Percentiles rank a stretch among this genome's conserved stretches.
Evolutionary conservation across 2,888 invertebrate genomes (phyloP).

Genomic region (Hydrotaea cyrtoneurina): DNA sequence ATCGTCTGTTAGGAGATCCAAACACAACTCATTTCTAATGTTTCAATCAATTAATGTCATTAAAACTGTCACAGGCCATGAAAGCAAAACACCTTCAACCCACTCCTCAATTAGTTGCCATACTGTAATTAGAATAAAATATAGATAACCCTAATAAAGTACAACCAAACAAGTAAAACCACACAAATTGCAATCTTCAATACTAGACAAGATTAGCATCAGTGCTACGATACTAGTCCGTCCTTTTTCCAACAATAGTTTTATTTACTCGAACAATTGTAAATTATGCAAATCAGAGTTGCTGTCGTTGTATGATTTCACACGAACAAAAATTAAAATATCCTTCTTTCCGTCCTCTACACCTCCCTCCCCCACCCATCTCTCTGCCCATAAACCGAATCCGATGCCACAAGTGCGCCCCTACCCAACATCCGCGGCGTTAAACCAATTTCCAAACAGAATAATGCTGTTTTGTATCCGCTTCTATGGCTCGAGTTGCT

Average conservation of each 20-base stretch:
- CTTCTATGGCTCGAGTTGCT: not conserved
- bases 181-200: slow-evolving; percentile 33
- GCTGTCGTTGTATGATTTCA: slow-evolving; percentile 61
- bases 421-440: slow-evolving; percentile 20
- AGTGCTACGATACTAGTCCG: not conserved
- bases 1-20: too few relatives aligned
- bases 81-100: too few relatives aligned
- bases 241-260: slow-evolving; percentile 21
- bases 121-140: slow-evolving; percentile 21
- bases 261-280: slow-evolving; percentile 32
- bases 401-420: not conserved
- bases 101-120: too few relatives aligned
- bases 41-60: too few relatives aligned
- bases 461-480: slow-evolving; percentile 37
- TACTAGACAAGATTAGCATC: slow-evolving; percentile 33
- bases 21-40: too few relatives aligned
- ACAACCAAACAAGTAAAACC: slow-evolving; percentile 29
- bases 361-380: not conserved
- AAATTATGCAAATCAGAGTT: slow-evolving; percentile 79
- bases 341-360: slow-evolving; percentile 40
- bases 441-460: slow-evolving; percentile 51
- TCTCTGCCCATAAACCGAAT: not conserved
- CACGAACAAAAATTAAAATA: slow-evolving; percentile 46
- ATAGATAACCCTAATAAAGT: slow-evolving; percentile 16
- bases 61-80: too few relatives aligned